Conservation (phyloP, 2,888 invertebrate genomes). For the Erannis defoliaria region DNA sequence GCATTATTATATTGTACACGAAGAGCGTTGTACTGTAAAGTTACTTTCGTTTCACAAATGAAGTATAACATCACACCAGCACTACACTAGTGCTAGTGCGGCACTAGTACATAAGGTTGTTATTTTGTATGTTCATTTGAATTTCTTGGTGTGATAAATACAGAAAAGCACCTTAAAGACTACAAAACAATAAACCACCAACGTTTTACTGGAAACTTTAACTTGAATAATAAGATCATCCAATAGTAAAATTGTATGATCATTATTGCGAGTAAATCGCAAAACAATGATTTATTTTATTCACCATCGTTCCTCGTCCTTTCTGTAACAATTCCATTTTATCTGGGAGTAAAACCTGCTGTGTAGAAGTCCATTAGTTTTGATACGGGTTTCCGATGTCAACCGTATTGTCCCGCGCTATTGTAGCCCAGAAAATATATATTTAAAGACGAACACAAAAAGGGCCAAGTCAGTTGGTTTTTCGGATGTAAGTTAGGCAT, state of each 20-base stretch:
- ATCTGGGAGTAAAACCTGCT: conserved; percentile 22
- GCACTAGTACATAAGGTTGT: too few relatives aligned
- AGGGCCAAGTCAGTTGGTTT: conserved; percentile 28
- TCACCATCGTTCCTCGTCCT: conserved; percentile 5
- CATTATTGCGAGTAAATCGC: neutral
- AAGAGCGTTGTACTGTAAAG: too few relatives aligned
- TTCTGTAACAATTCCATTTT: conserved; percentile 24
- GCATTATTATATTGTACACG: too few relatives aligned
- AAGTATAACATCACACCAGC: too few relatives aligned
- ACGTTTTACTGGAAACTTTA: too few relatives aligned
- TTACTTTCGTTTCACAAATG: too few relatives aligned
- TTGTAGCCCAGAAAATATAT: conserved; percentile 31
- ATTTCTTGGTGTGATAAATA: too few relatives aligned
- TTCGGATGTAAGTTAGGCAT: conserved; percentile 24
- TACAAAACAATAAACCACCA: too few relatives aligned
- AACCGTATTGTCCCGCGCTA: conserved; percentile 37
- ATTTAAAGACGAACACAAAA: conserved; percentile 33
- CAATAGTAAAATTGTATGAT: neutral
- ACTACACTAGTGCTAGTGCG: too few relatives aligned
- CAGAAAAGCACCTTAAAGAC: too few relatives aligned
- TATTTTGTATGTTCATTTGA: too few relatives aligned
- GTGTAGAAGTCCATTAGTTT: conserved; percentile 41
- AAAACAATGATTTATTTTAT: conserved; percentile 26
- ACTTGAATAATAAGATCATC: too few relatives aligned
- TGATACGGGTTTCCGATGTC: conserved; percentile 42